phyloP scores from a whole-genome alignment of 2,797 vertebrate genomes.

The Mormyrops attenuatus region DNA sequence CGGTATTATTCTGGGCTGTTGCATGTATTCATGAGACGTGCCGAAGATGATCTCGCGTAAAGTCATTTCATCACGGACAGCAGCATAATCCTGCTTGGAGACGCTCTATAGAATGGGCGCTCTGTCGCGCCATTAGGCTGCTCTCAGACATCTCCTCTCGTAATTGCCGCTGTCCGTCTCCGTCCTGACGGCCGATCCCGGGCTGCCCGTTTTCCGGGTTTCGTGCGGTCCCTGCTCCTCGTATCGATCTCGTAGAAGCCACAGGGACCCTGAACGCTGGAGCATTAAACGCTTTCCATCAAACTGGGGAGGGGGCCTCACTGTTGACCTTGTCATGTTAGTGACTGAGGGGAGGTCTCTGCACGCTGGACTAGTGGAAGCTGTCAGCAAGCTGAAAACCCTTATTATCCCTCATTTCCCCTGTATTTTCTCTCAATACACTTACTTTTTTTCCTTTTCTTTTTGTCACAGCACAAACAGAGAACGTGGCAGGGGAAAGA shows the following conservation, averaged over 20 bases:
- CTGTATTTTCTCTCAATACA: background rate
- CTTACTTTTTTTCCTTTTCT: background rate
- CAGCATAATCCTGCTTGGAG: background rate
- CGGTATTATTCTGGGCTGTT: background rate
- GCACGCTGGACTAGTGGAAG: conserved; percentile 59
- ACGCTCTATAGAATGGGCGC: background rate
- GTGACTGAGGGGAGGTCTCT: conserved; percentile 51
- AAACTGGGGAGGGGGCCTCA: background rate
- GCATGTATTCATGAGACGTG: background rate
- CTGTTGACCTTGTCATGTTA: conserved; percentile 58
- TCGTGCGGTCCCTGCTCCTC: background rate
- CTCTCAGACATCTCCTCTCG: background rate
- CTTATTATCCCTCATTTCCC: conserved; percentile 14
- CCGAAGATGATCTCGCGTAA: background rate
- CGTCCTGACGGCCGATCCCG: background rate
- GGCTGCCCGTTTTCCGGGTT: background rate
- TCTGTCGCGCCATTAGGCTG: background rate
- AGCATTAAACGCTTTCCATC: conserved; percentile 27
- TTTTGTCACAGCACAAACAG: background rate
- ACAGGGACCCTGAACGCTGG: background rate
- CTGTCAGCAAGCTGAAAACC: conserved; percentile 23
- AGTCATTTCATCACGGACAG: background rate
- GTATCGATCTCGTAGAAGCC: conserved; percentile 18
- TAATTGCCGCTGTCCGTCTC: background rate
- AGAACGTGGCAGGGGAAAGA: background rate